A percentile compares a stretch with the other conserved stretches of the same genome.
Evolutionary conservation across 2,797 vertebrate genomes (phyloP).

Genomic region (Pagetopsis macropterus): DNA sequence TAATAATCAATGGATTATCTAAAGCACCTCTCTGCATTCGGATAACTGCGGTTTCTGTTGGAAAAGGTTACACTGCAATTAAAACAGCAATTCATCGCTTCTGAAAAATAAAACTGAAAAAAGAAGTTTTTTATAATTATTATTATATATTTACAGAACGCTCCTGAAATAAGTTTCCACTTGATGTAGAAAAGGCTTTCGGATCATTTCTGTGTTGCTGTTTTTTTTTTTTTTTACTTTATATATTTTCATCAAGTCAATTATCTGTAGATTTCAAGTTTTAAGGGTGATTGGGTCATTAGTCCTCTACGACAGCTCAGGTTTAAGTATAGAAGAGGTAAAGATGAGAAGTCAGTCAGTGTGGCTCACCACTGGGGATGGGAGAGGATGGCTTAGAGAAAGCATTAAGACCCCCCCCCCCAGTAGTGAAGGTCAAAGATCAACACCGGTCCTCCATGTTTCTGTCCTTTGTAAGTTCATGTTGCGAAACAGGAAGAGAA

Average conservation of each 20-base stretch:
- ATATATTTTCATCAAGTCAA: slow-evolving; percentile 82
- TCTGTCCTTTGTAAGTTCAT: slow-evolving; percentile 60
- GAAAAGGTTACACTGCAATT: slow-evolving; percentile 85
- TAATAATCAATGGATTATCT: slow-evolving; percentile 91
- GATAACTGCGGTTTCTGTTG: slow-evolving; percentile 80
- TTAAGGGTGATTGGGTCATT: slow-evolving; percentile 79
- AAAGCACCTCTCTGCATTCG: slow-evolving; percentile 90
- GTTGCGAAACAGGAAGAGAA: slow-evolving; percentile 71
- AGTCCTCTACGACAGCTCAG: slow-evolving; percentile 75
- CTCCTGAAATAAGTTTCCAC: slow-evolving; percentile 87
- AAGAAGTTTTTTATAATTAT: slow-evolving; percentile 42
- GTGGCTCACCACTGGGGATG: slow-evolving; percentile 74
- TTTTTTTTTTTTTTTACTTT: slow-evolving; percentile 43
- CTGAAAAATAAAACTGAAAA: slow-evolving; percentile 80
- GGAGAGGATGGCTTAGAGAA: slow-evolving; percentile 82
- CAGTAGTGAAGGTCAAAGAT: slow-evolving; percentile 76
- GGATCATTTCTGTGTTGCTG: slow-evolving; percentile 79
- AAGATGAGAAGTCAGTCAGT: slow-evolving; percentile 73
- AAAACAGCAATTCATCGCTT: slow-evolving; percentile 81
- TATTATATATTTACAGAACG: slow-evolving; percentile 86
- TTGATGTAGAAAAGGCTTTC: slow-evolving; percentile 86
- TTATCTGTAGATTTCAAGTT: slow-evolving; percentile 86
- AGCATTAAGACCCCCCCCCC: slow-evolving; percentile 81
- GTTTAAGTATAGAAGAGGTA: slow-evolving; percentile 78
- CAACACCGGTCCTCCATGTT: slow-evolving; percentile 61